phyloP scores from a whole-genome alignment of 2,113 vertebrate species.

The Mesitornis unicolor region DNA sequence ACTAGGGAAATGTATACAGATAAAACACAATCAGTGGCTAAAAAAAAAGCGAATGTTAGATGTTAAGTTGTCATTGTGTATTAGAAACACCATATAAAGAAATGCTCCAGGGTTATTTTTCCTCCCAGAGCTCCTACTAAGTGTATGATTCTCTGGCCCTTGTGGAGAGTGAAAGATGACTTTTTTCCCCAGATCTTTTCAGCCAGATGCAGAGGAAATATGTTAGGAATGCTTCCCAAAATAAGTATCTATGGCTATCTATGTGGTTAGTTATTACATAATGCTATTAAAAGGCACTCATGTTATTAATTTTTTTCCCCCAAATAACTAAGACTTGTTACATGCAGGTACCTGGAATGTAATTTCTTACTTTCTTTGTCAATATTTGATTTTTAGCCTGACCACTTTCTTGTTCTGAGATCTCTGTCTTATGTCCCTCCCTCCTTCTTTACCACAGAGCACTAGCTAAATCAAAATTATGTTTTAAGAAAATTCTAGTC shows the following conservation, averaged over 20 bases:
- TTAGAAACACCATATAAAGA: not conserved
- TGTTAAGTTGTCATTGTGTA: not conserved
- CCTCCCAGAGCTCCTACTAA: not conserved
- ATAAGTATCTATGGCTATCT: not conserved
- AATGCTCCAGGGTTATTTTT: not conserved
- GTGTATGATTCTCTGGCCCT: not conserved
- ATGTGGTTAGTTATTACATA: not conserved
- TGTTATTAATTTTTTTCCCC: not conserved
- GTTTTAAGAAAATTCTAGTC: not conserved
- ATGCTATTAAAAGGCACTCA: not conserved
- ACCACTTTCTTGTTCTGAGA: not conserved
- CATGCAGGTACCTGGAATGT: not conserved
- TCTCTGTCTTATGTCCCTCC: not conserved
- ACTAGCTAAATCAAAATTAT: not conserved
- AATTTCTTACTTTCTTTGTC: not conserved
- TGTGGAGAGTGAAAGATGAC: not conserved
- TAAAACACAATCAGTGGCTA: constrained; percentile 22
- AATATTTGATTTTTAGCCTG: not conserved
- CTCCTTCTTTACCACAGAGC: not conserved
- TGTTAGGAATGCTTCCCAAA: not conserved
- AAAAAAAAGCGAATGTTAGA: not conserved
- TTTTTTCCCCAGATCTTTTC: not conserved
- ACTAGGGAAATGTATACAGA: constrained; percentile 62
- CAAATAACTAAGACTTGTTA: not conserved
- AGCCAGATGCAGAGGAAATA: not conserved